Conservation (phyloP, 2,797 vertebrate species). For the Geotrypetes seraphini region DNA sequence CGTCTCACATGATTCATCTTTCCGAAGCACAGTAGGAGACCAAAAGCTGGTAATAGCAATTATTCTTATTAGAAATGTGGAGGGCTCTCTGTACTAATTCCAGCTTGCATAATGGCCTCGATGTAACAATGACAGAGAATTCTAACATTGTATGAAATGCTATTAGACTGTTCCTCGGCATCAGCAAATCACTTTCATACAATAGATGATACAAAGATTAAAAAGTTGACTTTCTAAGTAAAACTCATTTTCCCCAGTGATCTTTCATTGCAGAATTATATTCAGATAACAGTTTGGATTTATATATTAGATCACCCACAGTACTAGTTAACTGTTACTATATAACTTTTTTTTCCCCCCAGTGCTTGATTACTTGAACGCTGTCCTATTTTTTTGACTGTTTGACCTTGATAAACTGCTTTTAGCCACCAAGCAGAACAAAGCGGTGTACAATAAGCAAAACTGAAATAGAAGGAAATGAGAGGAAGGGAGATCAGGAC, state of each 20-base stretch:
- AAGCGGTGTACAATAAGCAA: too few relatives aligned
- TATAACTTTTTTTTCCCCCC: not conserved
- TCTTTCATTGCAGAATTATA: constrained; percentile 4
- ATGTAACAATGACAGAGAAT: constrained; percentile 31
- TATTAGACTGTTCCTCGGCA: constrained; percentile 1
- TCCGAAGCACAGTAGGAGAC: constrained; percentile 27
- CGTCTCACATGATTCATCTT: constrained; percentile 31
- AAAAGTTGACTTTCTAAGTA: not conserved
- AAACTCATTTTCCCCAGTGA: constrained; percentile 8
- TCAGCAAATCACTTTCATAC: not conserved
- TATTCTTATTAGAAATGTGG: constrained; percentile 14
- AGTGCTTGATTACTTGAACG: not conserved
- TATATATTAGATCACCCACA: constrained; percentile 2
- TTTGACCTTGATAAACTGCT: too few relatives aligned
- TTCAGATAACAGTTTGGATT: not conserved
- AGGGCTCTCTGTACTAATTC: constrained; percentile 26
- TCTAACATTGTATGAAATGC: constrained; percentile 15
- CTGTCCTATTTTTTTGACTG: too few relatives aligned
- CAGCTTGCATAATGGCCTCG: constrained; percentile 14
- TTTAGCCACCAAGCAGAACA: too few relatives aligned
- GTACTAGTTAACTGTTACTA: not conserved
- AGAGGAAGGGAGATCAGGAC: too few relatives aligned
- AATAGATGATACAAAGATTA: not conserved
- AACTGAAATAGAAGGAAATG: too few relatives aligned
- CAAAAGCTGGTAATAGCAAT: constrained; percentile 33